Evolutionary conservation across 2,888 invertebrate species (phyloP), one percentile per base, ranked within the genome.

Genomic region (Lacanobia wlatinum): DNA sequence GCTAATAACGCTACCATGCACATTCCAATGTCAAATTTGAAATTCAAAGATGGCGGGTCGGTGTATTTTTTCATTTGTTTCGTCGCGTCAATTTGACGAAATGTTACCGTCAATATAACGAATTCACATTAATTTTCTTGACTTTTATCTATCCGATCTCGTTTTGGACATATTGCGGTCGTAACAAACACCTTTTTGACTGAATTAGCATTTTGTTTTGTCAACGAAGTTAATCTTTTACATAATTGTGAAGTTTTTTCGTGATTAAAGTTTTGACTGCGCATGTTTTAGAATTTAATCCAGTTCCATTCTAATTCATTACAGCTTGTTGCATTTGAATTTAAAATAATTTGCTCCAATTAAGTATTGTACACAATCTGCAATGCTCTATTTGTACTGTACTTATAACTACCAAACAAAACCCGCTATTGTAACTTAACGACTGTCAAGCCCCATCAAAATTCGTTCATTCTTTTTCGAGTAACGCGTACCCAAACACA

Each of bases 1-100:
- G 58, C 61, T 75, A 79, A 84, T 81, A 81, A 82, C 78, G 87
- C 91, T 87, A 86, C 88, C 82, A 87, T 83, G 70, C 72, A 65
- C 87, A 86, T 90, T 90, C 88, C 86, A 87, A 89, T 90, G 90
- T 92, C 92, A 91, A 92, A 93, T 93, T 93, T 92, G 88, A 93
- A 93, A 87, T 92, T 94, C 87, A 91, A 88, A 92, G 90, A 84
- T 84, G 90, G 88, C 84, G 87, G 89, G 86, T 88, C 87, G 83
- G 83, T 88, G 78, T 84, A 82, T 80, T 79, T 78, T 79, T 67
- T 69, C 76, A 82, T 87, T 86, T 85, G 80, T 83, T 80, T 81
- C 80, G 78, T 77, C 78, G 84, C 82, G 84, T 86, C 84, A 86
- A 87, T 90, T 90, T 90, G 92, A 92, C 89, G 90, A 88, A 90